Conservation (phyloP, 2,888 invertebrate species). For the Fragum whitleyi region DNA sequence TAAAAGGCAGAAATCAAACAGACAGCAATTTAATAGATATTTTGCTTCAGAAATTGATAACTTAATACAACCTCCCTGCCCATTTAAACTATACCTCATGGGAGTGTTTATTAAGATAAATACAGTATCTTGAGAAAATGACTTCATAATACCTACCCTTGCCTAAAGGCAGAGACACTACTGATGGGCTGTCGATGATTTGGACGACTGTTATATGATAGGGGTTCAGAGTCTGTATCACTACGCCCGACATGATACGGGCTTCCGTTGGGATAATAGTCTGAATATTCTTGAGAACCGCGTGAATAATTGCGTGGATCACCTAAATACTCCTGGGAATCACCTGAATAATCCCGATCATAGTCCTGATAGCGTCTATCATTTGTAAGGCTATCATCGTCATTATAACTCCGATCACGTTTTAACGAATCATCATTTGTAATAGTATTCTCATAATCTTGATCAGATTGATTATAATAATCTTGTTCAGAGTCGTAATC, state of each 20-base stretch:
- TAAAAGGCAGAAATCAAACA: too few relatives aligned
- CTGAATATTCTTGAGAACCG: constrained; percentile 44
- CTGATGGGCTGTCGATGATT: constrained; percentile 69
- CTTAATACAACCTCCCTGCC: too few relatives aligned
- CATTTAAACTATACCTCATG: too few relatives aligned
- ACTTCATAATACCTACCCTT: constrained; percentile 51
- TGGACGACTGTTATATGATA: constrained; percentile 96
- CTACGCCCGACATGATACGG: constrained; percentile 78
- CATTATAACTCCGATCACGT: constrained; percentile 36
- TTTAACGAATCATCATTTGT: constrained; percentile 55
- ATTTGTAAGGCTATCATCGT: constrained; percentile 30
- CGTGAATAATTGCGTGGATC: constrained; percentile 41
- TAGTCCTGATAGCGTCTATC: constrained; percentile 31
- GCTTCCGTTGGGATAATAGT: constrained; percentile 71
- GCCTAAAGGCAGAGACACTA: constrained; percentile 33
- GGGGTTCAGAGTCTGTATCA: constrained; percentile 86
- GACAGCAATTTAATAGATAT: too few relatives aligned
- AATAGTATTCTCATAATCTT: constrained; percentile 58
- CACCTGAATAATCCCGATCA: constrained; percentile 50
- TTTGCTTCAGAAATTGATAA: too few relatives aligned
- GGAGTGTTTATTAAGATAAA: too few relatives aligned
- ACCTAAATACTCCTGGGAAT: constrained; percentile 55
- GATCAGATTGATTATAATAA: constrained; percentile 56
- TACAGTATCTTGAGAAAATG: too few relatives aligned
- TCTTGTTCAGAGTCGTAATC: constrained; percentile 62